Evolutionary conservation across 2,797 vertebrate species (phyloP), one percentile per base, ranked within the genome.

Genomic region (Rhyacichthys aspro): DNA sequence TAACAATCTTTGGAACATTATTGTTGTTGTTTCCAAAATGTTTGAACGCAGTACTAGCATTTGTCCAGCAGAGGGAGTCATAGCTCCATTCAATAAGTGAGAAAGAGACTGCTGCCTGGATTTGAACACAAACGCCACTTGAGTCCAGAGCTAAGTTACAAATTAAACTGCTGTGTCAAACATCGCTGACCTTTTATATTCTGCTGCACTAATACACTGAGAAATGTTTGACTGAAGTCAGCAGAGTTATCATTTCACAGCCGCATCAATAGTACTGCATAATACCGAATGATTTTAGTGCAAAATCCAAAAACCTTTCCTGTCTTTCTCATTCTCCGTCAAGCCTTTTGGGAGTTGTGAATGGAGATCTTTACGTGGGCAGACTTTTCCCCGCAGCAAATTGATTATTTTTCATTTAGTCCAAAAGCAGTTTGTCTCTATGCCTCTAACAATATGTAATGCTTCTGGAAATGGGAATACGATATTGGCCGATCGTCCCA

Each of bases 51-150:
- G 47, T 67, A 1, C 5, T 7, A 17, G 0, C 1, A 39, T 38
- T 15, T 46, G 5, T 6, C 85, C 88, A 86, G 57, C 72, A 90
- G 88, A 63, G 78, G 79, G 75, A 32, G 65, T 36, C 14, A 4
- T 62, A 66, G 55, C 9, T 53, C 63, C 23, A 45, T 67, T 62
- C 5, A 2, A 50, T 2, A 12, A 17, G 63, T 7, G 46, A 46
- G 6, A 28, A 19, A n/a, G n/a, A 9, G 8, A 7, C 1, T 0
- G 11, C 38, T 11, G 11, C 34, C 19, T 16, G 34, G 11, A 34
- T 11, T 11, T 36, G 32, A 16, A 41, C 12, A 1, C 1, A 3
- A 7, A 14, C 1, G 3, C 38, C 50, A 11, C 55, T 58, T 28
- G 46, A 23, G 33, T 42, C 11, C 1, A 59, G 61, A 46, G 19